These are phyloP conservation scores for Porites divaricata DNA, from an alignment of 92 coral and sea anemone species.

Conservation along the genomic window DNA sequence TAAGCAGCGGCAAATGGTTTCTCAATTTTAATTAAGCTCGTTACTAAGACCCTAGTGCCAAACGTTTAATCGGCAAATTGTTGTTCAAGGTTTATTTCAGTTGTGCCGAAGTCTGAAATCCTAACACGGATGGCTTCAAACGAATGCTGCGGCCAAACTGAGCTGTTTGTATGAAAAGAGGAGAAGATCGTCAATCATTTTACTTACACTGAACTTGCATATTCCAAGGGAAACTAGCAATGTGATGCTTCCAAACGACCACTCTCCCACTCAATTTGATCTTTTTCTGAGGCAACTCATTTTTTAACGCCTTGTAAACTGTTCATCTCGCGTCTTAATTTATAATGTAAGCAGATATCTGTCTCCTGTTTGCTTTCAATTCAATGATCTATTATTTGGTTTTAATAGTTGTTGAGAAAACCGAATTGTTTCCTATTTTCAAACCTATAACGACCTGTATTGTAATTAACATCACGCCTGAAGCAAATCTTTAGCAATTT, in stretches of 20 bases:
- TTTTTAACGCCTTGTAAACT: neutral
- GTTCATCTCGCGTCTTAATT: neutral
- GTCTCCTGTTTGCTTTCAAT: conserved; percentile 11
- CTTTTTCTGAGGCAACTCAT: neutral
- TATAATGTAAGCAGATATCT: conserved; percentile 31
- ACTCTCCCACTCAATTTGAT: neutral
- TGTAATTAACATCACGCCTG: neutral
- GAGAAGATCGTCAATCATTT: neutral
- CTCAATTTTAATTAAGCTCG: neutral
- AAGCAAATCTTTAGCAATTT: neutral
- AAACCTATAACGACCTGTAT: neutral
- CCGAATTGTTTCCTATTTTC: conserved; percentile 15
- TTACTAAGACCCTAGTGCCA: neutral
- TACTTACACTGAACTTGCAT: neutral
- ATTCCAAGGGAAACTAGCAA: neutral
- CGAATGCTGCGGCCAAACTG: too few species aligned
- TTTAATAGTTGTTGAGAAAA: neutral
- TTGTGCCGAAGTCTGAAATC: neutral
- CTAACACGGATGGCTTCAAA: neutral
- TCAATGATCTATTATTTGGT: neutral
- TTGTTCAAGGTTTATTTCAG: neutral
- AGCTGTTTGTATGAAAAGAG: neutral
- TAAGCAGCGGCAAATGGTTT: neutral
- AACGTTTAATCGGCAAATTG: too few species aligned
- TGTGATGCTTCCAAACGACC: too few species aligned